A percentile compares a stretch with the other conserved stretches of the same genome.
Evolutionary conservation across 2,888 invertebrate genomes (phyloP).

Genomic region (Drosophila setosimentum): DNA sequence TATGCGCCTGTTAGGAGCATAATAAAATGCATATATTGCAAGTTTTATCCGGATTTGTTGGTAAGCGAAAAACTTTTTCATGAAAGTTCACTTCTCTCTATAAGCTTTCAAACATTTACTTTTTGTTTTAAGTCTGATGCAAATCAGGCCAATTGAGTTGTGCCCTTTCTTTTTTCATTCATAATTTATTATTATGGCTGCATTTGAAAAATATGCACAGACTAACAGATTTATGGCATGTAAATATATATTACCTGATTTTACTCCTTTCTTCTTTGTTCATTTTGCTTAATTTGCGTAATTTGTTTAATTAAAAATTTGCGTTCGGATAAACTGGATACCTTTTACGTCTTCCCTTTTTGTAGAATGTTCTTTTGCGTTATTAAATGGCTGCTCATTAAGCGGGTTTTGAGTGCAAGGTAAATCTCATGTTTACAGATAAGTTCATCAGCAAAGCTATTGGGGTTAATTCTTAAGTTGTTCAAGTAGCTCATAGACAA

Average conservation of each 20-base stretch:
- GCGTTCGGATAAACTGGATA: conserved; percentile 47
- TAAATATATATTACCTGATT: conserved; percentile 21
- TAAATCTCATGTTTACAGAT: conserved; percentile 2
- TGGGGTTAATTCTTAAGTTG: conserved; percentile 3
- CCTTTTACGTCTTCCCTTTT: conserved; percentile 31
- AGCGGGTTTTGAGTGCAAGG: neutral
- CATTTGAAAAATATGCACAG: conserved; percentile 18
- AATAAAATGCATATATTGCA: neutral
- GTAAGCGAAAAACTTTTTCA: neutral
- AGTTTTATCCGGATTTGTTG: neutral
- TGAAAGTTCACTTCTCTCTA: neutral
- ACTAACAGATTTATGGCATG: conserved; percentile 7
- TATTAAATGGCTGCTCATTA: conserved; percentile 48
- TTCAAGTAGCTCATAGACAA: conserved; percentile 10
- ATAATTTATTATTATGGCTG: conserved; percentile 10
- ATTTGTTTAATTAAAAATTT: conserved; percentile 72
- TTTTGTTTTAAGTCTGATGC: too few relatives aligned
- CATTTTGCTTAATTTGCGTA: conserved; percentile 59
- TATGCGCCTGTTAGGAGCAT: neutral
- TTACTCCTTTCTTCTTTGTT: conserved; percentile 16
- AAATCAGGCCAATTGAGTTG: neutral
- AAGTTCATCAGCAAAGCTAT: neutral
- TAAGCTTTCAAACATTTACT: neutral
- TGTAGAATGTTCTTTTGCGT: conserved; percentile 6
- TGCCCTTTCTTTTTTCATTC: neutral